Evolutionary conservation across 2,888 invertebrate species (phyloP), one percentile per base, ranked within the genome.

Genomic region (Drosophila pseudotakahashii): DNA sequence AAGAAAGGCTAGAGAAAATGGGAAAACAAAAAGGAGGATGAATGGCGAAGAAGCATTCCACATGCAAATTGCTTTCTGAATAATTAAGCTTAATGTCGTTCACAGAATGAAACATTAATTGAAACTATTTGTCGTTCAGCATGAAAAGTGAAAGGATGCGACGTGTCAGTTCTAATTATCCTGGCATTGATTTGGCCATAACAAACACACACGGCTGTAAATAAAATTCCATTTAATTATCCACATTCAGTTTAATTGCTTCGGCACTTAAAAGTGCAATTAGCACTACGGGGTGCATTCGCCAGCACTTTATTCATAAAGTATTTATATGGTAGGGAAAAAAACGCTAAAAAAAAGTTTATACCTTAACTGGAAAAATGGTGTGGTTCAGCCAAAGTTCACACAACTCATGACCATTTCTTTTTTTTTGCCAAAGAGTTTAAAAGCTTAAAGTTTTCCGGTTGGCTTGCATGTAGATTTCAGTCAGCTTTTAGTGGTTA

Each of bases 61-160:
- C 53, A 79, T 76, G 75, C 57, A 75, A 79, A 84, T 81, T 75
- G 73, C 76, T 79, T 60, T 73, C 70, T 53, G 69, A 76, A 78
- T 75, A 79, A 84, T 76, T 76, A 76, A 73, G 57, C 70, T 67
- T 68, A 71, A 64, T 73, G 81, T 73, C 79, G 67, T 45, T 81
- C 69, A 19, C 32, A 41, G 66, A 67, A 69, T 76, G 57, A 74
- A 75, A 75, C 54, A 80, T 75, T 81, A 75, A 83, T 77, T 77
- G 75, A 39, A 77, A 70, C 66, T 55, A 67, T 62, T 58, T 76
- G 70, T 61, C 60, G 45, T 32, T 23, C 32, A 16, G 10, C 44
- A 10, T 11, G 41, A 26, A 30, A 62, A 67, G 47, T 67, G 60
- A 62, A 62, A 59, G 68, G 50, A 78, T 52, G 14, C 53, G 42